phyloP scores from a whole-genome alignment of 1,140 invertebrate species.

The Drosophila watanabei region DNA sequence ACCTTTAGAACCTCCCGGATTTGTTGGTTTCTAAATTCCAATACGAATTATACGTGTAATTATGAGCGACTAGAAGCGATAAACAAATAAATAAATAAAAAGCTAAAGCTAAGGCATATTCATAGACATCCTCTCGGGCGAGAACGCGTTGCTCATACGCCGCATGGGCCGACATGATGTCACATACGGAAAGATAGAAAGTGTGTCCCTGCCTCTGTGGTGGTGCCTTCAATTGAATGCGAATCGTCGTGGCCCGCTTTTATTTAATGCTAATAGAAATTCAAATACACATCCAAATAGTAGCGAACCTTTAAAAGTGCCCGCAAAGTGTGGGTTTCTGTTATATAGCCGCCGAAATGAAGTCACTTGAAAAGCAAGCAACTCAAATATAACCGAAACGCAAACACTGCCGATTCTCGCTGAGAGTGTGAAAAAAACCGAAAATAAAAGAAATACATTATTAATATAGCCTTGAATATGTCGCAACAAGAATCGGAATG shows the following conservation, averaged over 20 bases:
- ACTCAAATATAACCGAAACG: constrained; percentile 31
- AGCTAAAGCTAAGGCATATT: neutral
- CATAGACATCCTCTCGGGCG: neutral
- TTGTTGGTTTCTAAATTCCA: constrained; percentile 34
- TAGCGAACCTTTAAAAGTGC: constrained; percentile 6
- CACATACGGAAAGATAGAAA: constrained; percentile 66
- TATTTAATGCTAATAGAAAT: constrained; percentile 72
- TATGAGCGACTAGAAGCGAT: constrained; percentile 27
- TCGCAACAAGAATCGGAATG: constrained; percentile 74
- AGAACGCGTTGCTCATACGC: constrained; percentile 58
- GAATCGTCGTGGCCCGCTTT: constrained; percentile 55
- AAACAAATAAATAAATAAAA: constrained; percentile 30
- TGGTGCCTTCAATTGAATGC: constrained; percentile 62
- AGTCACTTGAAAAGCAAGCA: constrained; percentile 55
- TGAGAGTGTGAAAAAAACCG: constrained; percentile 70
- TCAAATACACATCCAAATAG: constrained; percentile 67
- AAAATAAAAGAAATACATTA: constrained; percentile 75
- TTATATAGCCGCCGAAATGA: constrained; percentile 50
- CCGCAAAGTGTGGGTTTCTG: constrained; percentile 38
- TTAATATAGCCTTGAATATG: constrained; percentile 79
- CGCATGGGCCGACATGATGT: constrained; percentile 62
- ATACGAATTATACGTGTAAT: constrained; percentile 47
- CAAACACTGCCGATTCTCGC: constrained; percentile 26
- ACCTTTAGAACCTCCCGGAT: constrained; percentile 24
- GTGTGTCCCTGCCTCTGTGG: constrained; percentile 52